A percentile compares a stretch with the other conserved stretches of the same genome.
Conservation (phyloP, 1,140 invertebrate genomes). For the Megathymus violae region DNA sequence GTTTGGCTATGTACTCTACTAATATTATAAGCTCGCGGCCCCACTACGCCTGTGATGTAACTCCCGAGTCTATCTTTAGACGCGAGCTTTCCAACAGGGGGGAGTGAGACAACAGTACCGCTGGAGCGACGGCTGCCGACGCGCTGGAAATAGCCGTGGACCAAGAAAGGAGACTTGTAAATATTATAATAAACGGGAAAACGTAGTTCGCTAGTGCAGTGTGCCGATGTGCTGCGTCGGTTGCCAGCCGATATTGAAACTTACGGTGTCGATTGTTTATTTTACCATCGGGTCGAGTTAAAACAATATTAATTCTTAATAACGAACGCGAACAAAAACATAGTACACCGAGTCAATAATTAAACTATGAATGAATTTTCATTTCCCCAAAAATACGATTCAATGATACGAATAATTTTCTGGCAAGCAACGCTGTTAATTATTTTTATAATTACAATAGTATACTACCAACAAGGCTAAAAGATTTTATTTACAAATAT, state of each 20-base stretch:
- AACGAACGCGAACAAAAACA: slow-evolving; percentile 8
- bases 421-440: slow-evolving; percentile 8
- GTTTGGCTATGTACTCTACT: slow-evolving; percentile 80
- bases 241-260: slow-evolving; percentile 48
- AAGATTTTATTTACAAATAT: background rate
- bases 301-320: slow-evolving; percentile 7
- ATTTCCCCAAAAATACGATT: background rate
- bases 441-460: background rate
- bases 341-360: slow-evolving; percentile 19
- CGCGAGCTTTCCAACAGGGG: slow-evolving; percentile 50
- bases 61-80: slow-evolving; percentile 74
- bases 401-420: slow-evolving; percentile 7
- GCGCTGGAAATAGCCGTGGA: slow-evolving; percentile 83
- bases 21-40: slow-evolving; percentile 83
- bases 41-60: slow-evolving; percentile 81
- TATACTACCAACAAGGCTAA: background rate
- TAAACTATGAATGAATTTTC: slow-evolving; percentile 18
- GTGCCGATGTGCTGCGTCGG: slow-evolving; percentile 75
- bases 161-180: slow-evolving; percentile 85
- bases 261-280: slow-evolving; percentile 44
- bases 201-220: slow-evolving; percentile 79
- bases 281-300: background rate
- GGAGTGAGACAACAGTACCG: slow-evolving; percentile 59
- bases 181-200: slow-evolving; percentile 84
- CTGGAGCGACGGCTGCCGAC: slow-evolving; percentile 61